Evolutionary conservation across 2,113 vertebrate species (phyloP).

Genomic region (Murina feae): DNA sequence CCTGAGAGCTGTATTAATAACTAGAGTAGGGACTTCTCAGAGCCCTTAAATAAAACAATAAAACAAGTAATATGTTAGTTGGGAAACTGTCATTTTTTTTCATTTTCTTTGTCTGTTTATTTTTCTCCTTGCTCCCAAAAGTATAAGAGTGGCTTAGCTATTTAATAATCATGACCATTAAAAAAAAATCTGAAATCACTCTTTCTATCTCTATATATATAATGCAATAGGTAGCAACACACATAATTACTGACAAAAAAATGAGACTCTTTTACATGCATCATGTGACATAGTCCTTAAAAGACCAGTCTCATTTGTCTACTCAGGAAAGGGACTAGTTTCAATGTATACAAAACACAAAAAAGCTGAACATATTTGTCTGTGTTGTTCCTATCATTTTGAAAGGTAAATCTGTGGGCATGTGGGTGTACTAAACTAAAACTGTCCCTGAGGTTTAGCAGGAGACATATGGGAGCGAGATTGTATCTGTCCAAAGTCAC

Average conservation of each 20-base stretch:
- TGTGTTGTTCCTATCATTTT: conserved; percentile 26
- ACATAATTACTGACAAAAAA: neutral
- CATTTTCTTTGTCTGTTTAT: neutral
- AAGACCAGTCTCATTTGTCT: neutral
- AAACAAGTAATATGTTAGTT: neutral
- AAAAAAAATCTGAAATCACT: neutral
- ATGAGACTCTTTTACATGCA: neutral
- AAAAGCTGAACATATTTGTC: neutral
- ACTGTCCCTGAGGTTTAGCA: conserved; percentile 8
- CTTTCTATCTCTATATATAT: neutral
- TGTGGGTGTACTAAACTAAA: conserved; percentile 51
- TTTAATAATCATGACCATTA: neutral
- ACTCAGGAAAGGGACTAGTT: neutral
- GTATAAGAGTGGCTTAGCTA: neutral
- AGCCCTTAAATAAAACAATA: neutral
- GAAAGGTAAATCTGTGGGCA: conserved; percentile 25
- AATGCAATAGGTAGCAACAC: neutral
- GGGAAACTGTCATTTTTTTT: neutral
- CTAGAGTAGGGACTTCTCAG: neutral
- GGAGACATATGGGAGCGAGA: conserved; percentile 61
- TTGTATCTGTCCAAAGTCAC: conserved; percentile 61
- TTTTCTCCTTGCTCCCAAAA: neutral
- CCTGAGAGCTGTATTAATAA: neutral
- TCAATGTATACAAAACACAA: neutral
- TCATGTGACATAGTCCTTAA: neutral